Base-by-base conservation (phyloP, 2,113 vertebrate genomes). In the Turdus rufiventris region DNA sequence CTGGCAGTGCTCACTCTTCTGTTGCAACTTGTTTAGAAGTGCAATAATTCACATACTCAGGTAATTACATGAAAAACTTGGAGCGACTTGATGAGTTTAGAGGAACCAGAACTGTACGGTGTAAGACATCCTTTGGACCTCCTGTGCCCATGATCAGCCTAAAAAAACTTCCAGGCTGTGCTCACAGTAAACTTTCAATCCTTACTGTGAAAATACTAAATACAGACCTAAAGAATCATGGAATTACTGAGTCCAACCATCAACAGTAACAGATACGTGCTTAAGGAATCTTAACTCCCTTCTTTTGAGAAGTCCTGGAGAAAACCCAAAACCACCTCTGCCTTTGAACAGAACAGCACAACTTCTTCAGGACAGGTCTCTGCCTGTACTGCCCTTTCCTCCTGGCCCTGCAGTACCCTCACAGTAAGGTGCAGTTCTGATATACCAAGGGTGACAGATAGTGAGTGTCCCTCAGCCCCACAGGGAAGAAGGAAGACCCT, bases 251-350 rank as follows among this genome's bases (percentile, higher is more conserved):
- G 40, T 36, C 23, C 21, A 42, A 14, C 9, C 23, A 16, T 54
- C 36, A 54, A 3, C 29, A 28, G 18, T 60, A 73, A 60, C 18
- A 66, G n/a, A 31, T 18, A 25, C 0, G 0, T 43, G 5, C 18
- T 51, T 43, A 36, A 77, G 47, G 40, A 87, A 31, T 19, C 12
- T 34, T 48, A 79, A 31, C 11, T 65, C 12, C 33, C 14, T 13
- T 47, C 11, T 76, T 54, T 50, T 54, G 66, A 72, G 40, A 50
- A 45, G 21, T 54, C 53, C 29, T 45, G 76, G 28, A 51, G 42
- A 70, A 60, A 92, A 77, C 21, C 47, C 47, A 5, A 26, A 60
- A 48, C 26, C 34, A 33, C 31, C 38, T 79, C n/a, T 75, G n/a
- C 34, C 48, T 73, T 60, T 1, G 2, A 57, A 38, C 18, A 70